These are phyloP conservation scores for Caretta caretta DNA, from an alignment of 2,113 vertebrate genomes.

Conservation along the genomic window DNA sequence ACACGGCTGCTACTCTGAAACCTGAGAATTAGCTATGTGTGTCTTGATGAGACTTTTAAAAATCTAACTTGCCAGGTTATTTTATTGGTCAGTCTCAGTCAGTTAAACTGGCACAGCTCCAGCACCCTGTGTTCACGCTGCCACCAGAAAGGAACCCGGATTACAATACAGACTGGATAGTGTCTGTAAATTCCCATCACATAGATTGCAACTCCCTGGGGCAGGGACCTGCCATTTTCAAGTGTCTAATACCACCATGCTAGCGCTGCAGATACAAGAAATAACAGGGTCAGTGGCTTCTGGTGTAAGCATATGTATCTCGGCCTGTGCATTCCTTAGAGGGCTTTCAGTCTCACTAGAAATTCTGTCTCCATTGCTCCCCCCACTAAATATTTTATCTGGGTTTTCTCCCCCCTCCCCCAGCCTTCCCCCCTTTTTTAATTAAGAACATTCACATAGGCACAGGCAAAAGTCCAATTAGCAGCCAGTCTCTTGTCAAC, in stretches of 20 bases:
- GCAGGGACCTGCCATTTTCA: not conserved
- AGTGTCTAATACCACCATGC: not conserved
- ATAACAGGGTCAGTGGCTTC: not conserved
- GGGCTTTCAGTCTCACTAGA: not conserved
- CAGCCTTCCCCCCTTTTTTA: not conserved
- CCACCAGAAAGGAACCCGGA: not conserved
- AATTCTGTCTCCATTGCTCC: not conserved
- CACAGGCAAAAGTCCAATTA: not conserved
- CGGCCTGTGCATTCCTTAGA: not conserved
- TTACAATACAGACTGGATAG: not conserved
- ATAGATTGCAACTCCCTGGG: not conserved
- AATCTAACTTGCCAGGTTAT: not conserved
- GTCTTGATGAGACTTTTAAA: not conserved
- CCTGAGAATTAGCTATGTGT: not conserved
- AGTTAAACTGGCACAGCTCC: not conserved
- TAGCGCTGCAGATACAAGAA: not conserved
- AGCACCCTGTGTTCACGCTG: not conserved
- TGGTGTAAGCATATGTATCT: not conserved
- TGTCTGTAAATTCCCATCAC: not conserved
- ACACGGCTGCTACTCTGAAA: too few species aligned
- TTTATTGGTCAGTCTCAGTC: not conserved
- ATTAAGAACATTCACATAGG: constrained; percentile 8
- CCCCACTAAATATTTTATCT: not conserved
- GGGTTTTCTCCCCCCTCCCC: not conserved
- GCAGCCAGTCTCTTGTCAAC: constrained; percentile 66